phyloP scores from a whole-genome alignment of 2,888 invertebrate genomes.

The Seira sanloemensis region DNA sequence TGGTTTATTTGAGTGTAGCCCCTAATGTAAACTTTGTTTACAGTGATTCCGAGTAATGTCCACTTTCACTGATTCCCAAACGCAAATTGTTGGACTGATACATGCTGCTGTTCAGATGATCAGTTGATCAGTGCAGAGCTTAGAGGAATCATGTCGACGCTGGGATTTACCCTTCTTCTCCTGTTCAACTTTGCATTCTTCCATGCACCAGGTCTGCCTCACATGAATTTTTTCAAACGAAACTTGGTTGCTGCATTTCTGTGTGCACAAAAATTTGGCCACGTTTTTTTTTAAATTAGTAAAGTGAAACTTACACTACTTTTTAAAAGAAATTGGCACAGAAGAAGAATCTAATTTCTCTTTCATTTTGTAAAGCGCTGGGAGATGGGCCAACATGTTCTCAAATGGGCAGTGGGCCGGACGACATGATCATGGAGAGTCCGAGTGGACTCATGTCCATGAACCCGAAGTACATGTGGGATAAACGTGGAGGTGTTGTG shows the following conservation, averaged over 20 bases:
- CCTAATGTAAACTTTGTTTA: background rate
- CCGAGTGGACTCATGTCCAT: constrained; percentile 48
- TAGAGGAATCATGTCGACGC: constrained; percentile 48
- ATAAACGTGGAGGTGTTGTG: constrained; percentile 48
- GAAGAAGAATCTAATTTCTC: too few relatives aligned
- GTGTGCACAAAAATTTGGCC: too few relatives aligned
- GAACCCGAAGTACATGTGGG: constrained; percentile 66
- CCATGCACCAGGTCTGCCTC: constrained; percentile 39
- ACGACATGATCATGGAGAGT: constrained; percentile 62
- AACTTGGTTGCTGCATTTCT: too few relatives aligned
- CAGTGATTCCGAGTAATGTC: constrained; percentile 7
- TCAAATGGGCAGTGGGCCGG: constrained; percentile 58
- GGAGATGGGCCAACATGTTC: constrained; percentile 62
- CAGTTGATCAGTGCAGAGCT: constrained; percentile 51
- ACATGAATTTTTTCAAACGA: constrained; percentile 20
- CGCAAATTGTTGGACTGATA: constrained; percentile 10
- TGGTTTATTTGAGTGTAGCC: too few relatives aligned
- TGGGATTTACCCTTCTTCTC: constrained; percentile 36
- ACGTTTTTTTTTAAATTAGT: too few relatives aligned
- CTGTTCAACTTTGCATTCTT: constrained; percentile 36
- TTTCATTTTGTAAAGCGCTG: constrained; percentile 38
- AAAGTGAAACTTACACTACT: too few relatives aligned
- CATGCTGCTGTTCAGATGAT: constrained; percentile 36
- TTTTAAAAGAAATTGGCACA: too few relatives aligned
- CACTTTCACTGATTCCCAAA: constrained; percentile 54